phyloP scores from a whole-genome alignment of 2,113 vertebrate species.

The Sylvilagus bachmani region DNA sequence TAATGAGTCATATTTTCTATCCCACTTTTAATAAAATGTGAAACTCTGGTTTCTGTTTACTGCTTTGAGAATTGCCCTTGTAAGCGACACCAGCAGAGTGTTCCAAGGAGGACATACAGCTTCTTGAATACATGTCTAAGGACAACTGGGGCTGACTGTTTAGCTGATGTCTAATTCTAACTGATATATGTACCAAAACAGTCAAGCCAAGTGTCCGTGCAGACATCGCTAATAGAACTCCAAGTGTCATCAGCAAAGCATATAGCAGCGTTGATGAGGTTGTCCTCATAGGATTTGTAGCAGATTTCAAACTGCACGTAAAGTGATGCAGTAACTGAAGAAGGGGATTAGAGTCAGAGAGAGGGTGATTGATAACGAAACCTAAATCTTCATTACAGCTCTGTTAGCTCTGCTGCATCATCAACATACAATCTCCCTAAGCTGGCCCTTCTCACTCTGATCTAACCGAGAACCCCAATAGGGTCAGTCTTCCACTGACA shows the following conservation, averaged over 20 bases:
- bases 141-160: neutral
- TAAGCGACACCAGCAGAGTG: conserved; percentile 2
- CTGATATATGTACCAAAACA: neutral
- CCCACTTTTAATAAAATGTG: conserved; percentile 45
- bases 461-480: neutral
- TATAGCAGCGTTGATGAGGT: neutral
- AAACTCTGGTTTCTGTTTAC: conserved; percentile 27
- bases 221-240: neutral
- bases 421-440: neutral
- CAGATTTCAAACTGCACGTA: neutral
- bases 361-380: neutral
- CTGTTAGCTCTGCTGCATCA: neutral
- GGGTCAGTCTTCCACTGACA: neutral
- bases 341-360: neutral
- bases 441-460: neutral
- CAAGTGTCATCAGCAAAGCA: neutral
- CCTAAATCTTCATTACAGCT: neutral
- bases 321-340: neutral
- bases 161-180: neutral
- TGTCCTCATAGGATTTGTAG: neutral
- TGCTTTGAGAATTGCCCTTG: conserved; percentile 50
- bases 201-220: neutral
- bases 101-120: neutral
- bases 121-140: neutral
- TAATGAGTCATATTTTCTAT: conserved; percentile 8